Evolutionary conservation across 92 coral and sea anemone species (phyloP).

Genomic region (Galaxea fascicularis): DNA sequence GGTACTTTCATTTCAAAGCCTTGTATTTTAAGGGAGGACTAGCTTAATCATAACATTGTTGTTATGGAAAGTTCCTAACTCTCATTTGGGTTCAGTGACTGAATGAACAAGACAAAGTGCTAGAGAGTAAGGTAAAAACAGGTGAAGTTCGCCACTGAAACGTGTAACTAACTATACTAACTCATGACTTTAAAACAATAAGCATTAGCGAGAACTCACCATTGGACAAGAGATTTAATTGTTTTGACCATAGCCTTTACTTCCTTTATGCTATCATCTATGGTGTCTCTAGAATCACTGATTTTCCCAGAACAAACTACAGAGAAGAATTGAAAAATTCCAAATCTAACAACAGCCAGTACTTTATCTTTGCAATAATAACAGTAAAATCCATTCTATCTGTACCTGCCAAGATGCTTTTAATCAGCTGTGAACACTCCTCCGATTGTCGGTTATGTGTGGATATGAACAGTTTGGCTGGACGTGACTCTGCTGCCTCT

Average conservation of each 20-base stretch:
- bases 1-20: too few relatives aligned
- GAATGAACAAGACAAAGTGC: too few relatives aligned
- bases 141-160: too few relatives aligned
- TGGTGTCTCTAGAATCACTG: constrained; percentile 60
- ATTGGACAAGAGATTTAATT: constrained; percentile 72
- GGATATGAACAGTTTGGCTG: constrained; percentile 90
- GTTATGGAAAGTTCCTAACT: too few relatives aligned
- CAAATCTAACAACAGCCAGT: neutral
- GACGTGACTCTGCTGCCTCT: constrained; percentile 90
- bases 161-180: too few relatives aligned
- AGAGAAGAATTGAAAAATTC: neutral
- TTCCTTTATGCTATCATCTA: constrained; percentile 70
- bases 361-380: too few relatives aligned
- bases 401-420: constrained; percentile 80
- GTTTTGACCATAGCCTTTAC: constrained; percentile 71
- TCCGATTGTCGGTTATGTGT: constrained; percentile 96
- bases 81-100: too few relatives aligned
- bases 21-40: too few relatives aligned
- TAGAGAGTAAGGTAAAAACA: too few relatives aligned
- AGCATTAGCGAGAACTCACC: constrained; percentile 56
- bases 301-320: constrained; percentile 80
- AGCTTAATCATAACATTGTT: too few relatives aligned
- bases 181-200: too few relatives aligned
- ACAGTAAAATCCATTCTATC: neutral
- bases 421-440: constrained; percentile 87